Conservation (phyloP, 2,888 invertebrate genomes). For the Dolomedes plantarius region DNA sequence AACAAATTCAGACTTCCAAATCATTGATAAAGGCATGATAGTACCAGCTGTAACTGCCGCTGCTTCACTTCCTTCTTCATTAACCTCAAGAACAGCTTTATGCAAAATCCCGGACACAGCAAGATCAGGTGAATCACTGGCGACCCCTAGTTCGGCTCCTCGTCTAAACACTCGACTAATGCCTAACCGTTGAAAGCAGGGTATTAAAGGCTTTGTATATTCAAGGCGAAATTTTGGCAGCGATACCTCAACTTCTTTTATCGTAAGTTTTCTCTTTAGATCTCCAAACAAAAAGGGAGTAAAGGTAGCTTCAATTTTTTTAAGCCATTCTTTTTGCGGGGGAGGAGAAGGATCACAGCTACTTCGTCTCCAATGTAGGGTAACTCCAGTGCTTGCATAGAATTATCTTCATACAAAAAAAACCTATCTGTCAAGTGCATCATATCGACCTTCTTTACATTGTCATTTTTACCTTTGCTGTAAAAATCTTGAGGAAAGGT, state of each 20-base stretch:
- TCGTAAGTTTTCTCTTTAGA: conserved; percentile 9
- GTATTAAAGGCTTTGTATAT: conserved; percentile 38
- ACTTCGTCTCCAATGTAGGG: conserved; percentile 63
- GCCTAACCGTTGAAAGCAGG: conserved; percentile 56
- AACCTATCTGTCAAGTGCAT: conserved; percentile 75
- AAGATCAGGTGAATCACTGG: conserved; percentile 66
- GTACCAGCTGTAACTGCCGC: conserved; percentile 55
- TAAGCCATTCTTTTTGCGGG: conserved; percentile 36
- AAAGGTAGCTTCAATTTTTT: conserved; percentile 26
- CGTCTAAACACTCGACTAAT: conserved; percentile 55
- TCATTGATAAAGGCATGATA: not conserved
- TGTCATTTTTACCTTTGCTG: conserved; percentile 29
- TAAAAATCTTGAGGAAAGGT: conserved; percentile 74
- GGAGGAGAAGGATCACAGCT: conserved; percentile 64
- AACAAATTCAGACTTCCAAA: conserved; percentile 51
- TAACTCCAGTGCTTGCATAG: conserved; percentile 61
- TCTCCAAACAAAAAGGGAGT: conserved; percentile 34
- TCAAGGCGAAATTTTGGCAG: conserved; percentile 66
- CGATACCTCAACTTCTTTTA: conserved; percentile 35
- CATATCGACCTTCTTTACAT: conserved; percentile 75
- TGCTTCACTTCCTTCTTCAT: conserved; percentile 73
- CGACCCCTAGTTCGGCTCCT: conserved; percentile 69
- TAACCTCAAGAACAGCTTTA: conserved; percentile 70
- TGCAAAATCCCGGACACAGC: conserved; percentile 72
- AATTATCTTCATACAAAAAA: conserved; percentile 48